Evolutionary conservation across 2,888 invertebrate genomes (phyloP), one percentile per base, ranked within the genome.

Genomic region (Pollenia griseotomentosa): DNA sequence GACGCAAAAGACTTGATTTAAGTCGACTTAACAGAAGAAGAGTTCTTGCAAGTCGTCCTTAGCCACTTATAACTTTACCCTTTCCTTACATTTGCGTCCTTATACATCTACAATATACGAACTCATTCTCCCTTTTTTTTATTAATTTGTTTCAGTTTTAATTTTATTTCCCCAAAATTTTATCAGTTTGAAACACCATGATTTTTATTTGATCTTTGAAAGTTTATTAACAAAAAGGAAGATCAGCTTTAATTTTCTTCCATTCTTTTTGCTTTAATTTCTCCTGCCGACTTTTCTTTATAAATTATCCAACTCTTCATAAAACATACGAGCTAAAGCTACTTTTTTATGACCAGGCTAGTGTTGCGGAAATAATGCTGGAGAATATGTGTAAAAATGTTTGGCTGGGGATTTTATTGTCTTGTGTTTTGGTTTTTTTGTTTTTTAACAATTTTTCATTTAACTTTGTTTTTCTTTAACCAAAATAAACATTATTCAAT

Each of bases 401-500:
- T 68, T 23, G 68, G 4, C 51, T 68, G 51, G 19, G 14, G 70
- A 83, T 83, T 75, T 73, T 66, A 68, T 48, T 85, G 68, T 65
- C 11, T 71, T 71, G 40, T 79, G 16, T 68, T 23, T 44, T 9
- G 2, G 12, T 59, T 70, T 75, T 71, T 77, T 51, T 53, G 4
- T 48, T 44, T 23, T 33, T 59, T 7, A 55, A 68, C 33, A 51
- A 70, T 42, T 71, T 19, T 19, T 12, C 3, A 59, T n/a, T 42
- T 57, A 53, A 46, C n/a, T 48, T 55, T 55, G 78, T 57, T 51
- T 61, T 53, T 44, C 55, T 48, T 59, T 16, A 11, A 1, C 16
- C 68, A 75, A 85, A 83, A 71, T 57, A 66, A 86, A 86, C 70
- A 86, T 70, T 86, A 73, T 87, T 84, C 87, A 87, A 73, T 87